Conservation (phyloP, 2,797 vertebrate species). For the Ambastaia sidthimunki region DNA sequence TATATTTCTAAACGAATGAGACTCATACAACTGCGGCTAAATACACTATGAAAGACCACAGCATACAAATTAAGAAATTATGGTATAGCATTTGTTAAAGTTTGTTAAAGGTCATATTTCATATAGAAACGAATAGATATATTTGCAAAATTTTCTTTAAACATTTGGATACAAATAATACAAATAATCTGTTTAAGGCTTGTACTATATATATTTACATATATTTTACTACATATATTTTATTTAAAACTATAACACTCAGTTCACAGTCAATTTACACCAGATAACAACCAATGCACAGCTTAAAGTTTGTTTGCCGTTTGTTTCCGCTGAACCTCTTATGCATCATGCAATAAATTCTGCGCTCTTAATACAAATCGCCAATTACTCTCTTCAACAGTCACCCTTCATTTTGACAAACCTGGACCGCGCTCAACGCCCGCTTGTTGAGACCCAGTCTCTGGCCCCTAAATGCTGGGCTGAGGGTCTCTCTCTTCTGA, state of each 20-base stretch:
- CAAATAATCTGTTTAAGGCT: not conserved
- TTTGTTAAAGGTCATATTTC: not conserved
- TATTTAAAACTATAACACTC: not conserved
- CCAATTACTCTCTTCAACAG: conserved; percentile 49
- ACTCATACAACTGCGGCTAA: not conserved
- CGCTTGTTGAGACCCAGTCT: conserved; percentile 42
- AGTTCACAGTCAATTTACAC: not conserved
- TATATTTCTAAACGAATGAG: not conserved
- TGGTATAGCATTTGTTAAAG: not conserved
- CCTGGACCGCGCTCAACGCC: conserved; percentile 38
- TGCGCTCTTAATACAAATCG: conserved; percentile 26
- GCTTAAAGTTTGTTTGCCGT: not conserved
- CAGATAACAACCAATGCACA: not conserved
- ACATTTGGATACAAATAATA: not conserved
- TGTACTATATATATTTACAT: no score
- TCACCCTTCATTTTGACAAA: conserved; percentile 46
- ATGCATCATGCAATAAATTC: conserved; percentile 10
- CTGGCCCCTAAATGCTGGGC: conserved; percentile 54
- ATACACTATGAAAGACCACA: not conserved
- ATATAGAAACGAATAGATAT: not conserved
- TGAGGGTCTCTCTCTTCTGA: conserved; percentile 54
- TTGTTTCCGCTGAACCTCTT: not conserved
- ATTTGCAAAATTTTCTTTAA: no score
- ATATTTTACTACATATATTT: no score
- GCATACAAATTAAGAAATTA: not conserved